Evolutionary conservation across 2,888 invertebrate genomes (phyloP), one percentile per base, ranked within the genome.

Genomic region (Stomorhina lunata): DNA sequence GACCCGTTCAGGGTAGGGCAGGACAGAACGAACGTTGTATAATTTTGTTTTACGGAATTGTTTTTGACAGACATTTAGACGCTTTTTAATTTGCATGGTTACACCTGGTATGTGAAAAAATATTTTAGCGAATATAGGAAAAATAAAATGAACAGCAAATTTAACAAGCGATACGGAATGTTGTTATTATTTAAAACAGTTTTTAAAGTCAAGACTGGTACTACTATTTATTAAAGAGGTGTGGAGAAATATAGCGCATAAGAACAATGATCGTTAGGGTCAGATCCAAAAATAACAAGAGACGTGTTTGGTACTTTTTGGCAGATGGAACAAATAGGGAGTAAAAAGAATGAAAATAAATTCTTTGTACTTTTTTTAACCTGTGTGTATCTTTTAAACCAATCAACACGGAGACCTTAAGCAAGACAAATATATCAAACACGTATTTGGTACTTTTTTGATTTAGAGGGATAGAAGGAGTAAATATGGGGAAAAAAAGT

Each of bases 41-140:
- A 15, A 48, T 61, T 72, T 43, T 61, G 50, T 76, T 71, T 66
- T 72, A 68, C 81, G 77, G 81, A 76, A 81, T 77, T 55, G 50
- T 45, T 50, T 72, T 81, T 71, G 20, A 59, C 76, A 81, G 81
- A 81, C 81, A 81, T 75, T 81, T 63, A 81, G 81, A 81, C 81
- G 81, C 81, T 81, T 78, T 69, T 68, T 48, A 29, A 72, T 81
- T 72, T 61, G 43, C 45, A 65, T 73, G 69, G 73, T 69, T 69
- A 69, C 72, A 55, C 25, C 53, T 48, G 40, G 53, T 57, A 80
- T 61, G 53, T 20, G 59, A 34, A 45, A 4, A 25, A 25, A 27
- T n/a, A 27, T n/a, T 29, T 34, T 32, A 12, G 27, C 3, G 12
- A 27, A 2, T 27, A n/a, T 32, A 61, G 68, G 22, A 37, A 50